phyloP scores from a whole-genome alignment of 2,113 vertebrate species.

The Phylloscopus trochiloides region DNA sequence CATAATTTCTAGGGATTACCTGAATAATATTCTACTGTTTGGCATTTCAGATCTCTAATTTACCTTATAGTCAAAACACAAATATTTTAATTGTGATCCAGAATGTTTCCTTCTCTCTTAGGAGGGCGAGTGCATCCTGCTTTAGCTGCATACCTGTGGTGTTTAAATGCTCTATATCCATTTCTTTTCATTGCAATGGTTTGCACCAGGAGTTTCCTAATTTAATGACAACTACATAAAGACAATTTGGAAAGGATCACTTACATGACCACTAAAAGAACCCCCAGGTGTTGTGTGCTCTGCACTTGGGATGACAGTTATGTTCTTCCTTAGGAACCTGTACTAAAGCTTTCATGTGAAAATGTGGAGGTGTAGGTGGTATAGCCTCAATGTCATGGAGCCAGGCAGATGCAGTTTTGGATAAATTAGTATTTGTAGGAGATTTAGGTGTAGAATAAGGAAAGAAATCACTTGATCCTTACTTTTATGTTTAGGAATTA shows the following conservation, averaged over 20 bases:
- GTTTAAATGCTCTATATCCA: not conserved
- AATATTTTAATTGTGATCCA: not conserved
- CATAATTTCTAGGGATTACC: not conserved
- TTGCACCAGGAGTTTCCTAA: not conserved
- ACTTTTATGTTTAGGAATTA: constrained; percentile 27
- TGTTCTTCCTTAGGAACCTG: not conserved
- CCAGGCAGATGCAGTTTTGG: not conserved
- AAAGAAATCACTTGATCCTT: constrained; percentile 16
- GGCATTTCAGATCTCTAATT: not conserved
- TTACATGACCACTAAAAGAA: not conserved
- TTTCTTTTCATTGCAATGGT: not conserved
- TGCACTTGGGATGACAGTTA: not conserved
- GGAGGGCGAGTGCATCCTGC: not conserved
- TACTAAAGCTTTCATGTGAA: not conserved
- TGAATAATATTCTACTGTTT: not conserved
- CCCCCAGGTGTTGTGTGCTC: not conserved
- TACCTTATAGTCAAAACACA: not conserved
- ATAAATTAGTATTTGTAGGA: not conserved
- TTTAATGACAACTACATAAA: not conserved
- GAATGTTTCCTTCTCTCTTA: not conserved
- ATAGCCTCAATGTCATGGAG: not conserved
- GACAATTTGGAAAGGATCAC: not conserved
- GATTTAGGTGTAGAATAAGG: not conserved
- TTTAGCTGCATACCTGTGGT: not conserved
- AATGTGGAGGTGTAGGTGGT: not conserved